These are phyloP conservation scores for Buphagus erythrorhynchus DNA, from an alignment of 2,797 vertebrate genomes.

Conservation along the genomic window DNA sequence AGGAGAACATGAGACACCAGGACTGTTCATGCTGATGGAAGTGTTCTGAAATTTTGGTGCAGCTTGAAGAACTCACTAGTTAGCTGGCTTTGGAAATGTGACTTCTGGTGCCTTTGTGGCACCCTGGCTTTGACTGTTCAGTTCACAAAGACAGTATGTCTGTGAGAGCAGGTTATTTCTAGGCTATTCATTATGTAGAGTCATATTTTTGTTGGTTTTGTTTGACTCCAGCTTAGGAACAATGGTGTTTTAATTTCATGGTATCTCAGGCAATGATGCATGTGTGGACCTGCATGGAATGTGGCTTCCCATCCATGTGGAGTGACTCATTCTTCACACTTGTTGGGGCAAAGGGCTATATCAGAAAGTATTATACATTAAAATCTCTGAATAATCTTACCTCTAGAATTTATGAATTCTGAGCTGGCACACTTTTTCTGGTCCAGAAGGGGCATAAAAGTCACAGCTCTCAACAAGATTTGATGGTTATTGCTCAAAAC, in stretches of 20 bases:
- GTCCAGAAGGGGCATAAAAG: background rate
- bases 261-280: background rate
- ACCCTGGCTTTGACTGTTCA: background rate
- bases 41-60: background rate
- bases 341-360: background rate
- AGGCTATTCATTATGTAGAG: background rate
- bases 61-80: background rate
- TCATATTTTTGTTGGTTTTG: background rate
- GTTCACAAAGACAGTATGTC: fast-evolving
- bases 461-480: background rate
- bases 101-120: background rate
- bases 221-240: background rate
- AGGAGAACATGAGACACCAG: background rate
- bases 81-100: background rate
- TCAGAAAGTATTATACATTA: background rate
- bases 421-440: background rate
- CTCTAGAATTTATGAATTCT: background rate
- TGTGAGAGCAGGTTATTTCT: background rate
- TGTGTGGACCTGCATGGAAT: constrained; percentile 36
- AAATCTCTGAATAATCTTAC: background rate
- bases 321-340: constrained; percentile 6
- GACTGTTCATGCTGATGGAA: background rate
- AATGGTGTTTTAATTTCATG: background rate
- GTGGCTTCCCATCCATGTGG: background rate
- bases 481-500: background rate